Percentiles rank a stretch among this genome's conserved stretches.
Evolutionary conservation across 2,888 invertebrate species (phyloP).

Genomic region (Syrphus vitripennis): DNA sequence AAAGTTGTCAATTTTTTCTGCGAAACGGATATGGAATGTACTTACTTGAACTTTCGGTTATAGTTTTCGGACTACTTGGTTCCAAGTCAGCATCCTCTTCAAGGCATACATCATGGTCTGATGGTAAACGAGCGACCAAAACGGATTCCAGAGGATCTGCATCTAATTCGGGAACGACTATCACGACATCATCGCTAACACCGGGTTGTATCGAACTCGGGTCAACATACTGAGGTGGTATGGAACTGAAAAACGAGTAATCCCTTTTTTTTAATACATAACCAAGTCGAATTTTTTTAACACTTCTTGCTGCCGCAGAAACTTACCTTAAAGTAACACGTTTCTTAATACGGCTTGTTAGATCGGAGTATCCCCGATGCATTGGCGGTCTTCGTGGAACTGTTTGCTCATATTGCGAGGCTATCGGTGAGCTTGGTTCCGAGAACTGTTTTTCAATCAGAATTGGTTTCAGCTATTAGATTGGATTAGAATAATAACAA

Average conservation of each 20-base stretch:
- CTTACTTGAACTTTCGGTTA: slow-evolving; percentile 86
- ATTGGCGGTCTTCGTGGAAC: slow-evolving; percentile 82
- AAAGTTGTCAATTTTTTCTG: neutral
- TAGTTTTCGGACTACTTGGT: slow-evolving; percentile 83
- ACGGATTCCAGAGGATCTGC: slow-evolving; percentile 75
- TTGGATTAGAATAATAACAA: neutral
- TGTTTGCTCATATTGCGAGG: slow-evolving; percentile 82
- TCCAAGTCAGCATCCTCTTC: slow-evolving; percentile 79
- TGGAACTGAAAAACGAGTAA: slow-evolving; percentile 78
- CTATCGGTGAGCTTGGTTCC: slow-evolving; percentile 89
- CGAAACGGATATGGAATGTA: neutral
- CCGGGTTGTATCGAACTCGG: slow-evolving; percentile 74
- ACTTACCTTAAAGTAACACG: slow-evolving; percentile 91
- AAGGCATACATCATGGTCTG: slow-evolving; percentile 73
- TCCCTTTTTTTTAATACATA: slow-evolving; percentile 45
- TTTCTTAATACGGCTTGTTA: slow-evolving; percentile 91
- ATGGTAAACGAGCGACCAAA: slow-evolving; percentile 72
- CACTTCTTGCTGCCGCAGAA: neutral
- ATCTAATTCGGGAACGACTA: slow-evolving; percentile 82
- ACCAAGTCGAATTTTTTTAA: neutral
- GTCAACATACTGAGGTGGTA: slow-evolving; percentile 80
- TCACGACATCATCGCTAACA: slow-evolving; percentile 82
- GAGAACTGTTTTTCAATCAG: slow-evolving; percentile 89
- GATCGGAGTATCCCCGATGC: slow-evolving; percentile 88
- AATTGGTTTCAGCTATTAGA: slow-evolving; percentile 84